phyloP scores from a whole-genome alignment of 2,888 invertebrate species.

The Drosophila birchii region DNA sequence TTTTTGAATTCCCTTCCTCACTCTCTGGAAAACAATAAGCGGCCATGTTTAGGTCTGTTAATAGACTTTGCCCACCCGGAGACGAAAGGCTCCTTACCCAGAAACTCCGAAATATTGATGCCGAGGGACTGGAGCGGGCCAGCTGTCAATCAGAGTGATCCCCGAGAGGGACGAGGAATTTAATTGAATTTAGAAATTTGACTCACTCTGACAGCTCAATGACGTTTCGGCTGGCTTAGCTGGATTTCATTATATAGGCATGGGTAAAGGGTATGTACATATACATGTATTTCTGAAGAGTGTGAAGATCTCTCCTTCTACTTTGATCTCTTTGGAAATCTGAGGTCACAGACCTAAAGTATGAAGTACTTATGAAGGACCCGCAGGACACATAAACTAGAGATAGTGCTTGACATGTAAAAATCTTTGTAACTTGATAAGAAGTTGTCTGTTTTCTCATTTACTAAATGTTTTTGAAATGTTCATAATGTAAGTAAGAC shows the following conservation, averaged over 20 bases:
- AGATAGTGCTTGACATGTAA: constrained; percentile 1
- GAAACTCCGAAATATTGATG: constrained; percentile 18
- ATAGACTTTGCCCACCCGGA: constrained; percentile 28
- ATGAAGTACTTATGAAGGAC: constrained; percentile 4
- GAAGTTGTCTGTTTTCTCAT: constrained; percentile 1
- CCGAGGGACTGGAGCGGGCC: constrained; percentile 22
- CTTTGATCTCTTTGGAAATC: background rate
- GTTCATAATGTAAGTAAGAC: background rate
- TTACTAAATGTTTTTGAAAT: background rate
- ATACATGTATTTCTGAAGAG: constrained; percentile 1
- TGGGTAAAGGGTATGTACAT: background rate
- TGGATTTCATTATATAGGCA: constrained; percentile 5
- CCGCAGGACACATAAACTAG: constrained; percentile 12
- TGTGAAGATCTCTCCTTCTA: constrained; percentile 17
- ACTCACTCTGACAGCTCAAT: constrained; percentile 68
- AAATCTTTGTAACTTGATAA: constrained; percentile 3
- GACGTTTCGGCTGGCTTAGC: constrained; percentile 48
- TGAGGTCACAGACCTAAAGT: background rate
- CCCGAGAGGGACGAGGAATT: constrained; percentile 47
- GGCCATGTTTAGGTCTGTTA: constrained; percentile 38
- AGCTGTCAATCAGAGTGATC: constrained; percentile 67
- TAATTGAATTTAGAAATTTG: constrained; percentile 70
- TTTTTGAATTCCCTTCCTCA: constrained; percentile 13
- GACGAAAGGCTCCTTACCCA: constrained; percentile 1
- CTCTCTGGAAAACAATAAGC: constrained; percentile 28